Base-by-base conservation (phyloP, 2,113 vertebrate species). In the Nibea albiflora region DNA sequence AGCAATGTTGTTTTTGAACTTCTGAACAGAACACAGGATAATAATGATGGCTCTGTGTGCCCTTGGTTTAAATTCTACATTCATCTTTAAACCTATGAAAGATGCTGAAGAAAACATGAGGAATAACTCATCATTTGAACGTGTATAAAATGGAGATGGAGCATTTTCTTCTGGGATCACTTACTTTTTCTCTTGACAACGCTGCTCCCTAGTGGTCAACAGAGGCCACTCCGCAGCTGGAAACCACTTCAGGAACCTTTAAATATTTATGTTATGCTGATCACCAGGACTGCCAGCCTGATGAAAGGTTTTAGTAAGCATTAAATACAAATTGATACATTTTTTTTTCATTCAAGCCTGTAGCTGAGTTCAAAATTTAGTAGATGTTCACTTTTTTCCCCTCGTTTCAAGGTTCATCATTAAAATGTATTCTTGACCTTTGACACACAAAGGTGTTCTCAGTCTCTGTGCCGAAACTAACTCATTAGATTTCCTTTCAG, bases 191-290 rank as follows among this genome's bases (percentile, higher is more conserved):
- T 42, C 19, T 63, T 44, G 68, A 47, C 65, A 78, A 56, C 12
- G 1, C 39, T 83, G 68, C 72, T 8, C 58, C 50, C 80, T 81
- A 12, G 73, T 73, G 79, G 78, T 31, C 53, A 58, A 20, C 14
- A 50, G 5, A 20, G 0, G 50, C 42, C 17, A 62, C n/a, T 22
- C 0, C 39, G 52, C 31, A 26, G 11, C 35, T 26, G 17, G 5
- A 53, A 3, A 11, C 1, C 5, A 68, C 0, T 4, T 10, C 3
- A 14, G 49, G 14, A 28, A 5, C 47, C 5, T 39, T 35, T 20
- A 9, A 26, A 63, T 42, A 50, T 73, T n/a, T 17, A 35, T n/a
- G 24, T 26, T 2, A 22, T 5, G 60, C 19, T 39, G 10, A 39
- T 12, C 8, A n/a, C 4, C 19, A 62, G 58, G 16, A 12, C 5